Percentiles rank a stretch among this genome's conserved stretches.
These are phyloP conservation scores for Cryptoblepharus egeriae DNA, from an alignment of 2,797 vertebrate species.

Conservation along the genomic window DNA sequence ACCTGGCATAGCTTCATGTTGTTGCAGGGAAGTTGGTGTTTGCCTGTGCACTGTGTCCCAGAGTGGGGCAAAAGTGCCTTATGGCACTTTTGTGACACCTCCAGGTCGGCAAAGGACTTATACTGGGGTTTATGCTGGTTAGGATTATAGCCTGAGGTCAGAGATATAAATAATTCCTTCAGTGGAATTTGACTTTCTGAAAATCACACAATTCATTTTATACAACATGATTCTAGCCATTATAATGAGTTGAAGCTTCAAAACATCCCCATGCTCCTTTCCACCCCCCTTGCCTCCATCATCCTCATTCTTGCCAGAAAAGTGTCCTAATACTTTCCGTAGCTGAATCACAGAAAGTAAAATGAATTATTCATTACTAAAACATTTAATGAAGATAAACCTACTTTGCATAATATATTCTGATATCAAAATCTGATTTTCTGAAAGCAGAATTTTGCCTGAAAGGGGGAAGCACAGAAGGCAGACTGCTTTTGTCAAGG, in stretches of 20 bases:
- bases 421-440: slow-evolving; percentile 13
- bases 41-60: too few relatives aligned
- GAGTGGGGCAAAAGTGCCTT: too few relatives aligned
- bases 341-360: slow-evolving; percentile 17
- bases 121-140: too few relatives aligned
- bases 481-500: background rate
- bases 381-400: slow-evolving; percentile 7
- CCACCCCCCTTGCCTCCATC: background rate
- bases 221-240: background rate
- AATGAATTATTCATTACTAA: slow-evolving; percentile 5
- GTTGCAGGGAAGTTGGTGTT: too few relatives aligned
- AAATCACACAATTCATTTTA: background rate
- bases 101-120: too few relatives aligned
- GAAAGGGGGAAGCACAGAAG: background rate
- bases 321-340: background rate
- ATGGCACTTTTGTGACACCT: too few relatives aligned
- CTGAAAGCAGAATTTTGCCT: background rate
- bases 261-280: background rate
- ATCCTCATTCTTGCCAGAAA: background rate
- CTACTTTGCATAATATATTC: slow-evolving; percentile 15
- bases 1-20: too few relatives aligned
- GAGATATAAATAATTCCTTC: background rate
- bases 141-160: background rate
- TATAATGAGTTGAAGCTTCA: background rate
- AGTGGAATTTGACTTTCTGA: background rate